Percentiles rank a stretch among this genome's conserved stretches.
Evolutionary conservation across 2,797 vertebrate species (phyloP).

Genomic region (Anolis apletophallus): DNA sequence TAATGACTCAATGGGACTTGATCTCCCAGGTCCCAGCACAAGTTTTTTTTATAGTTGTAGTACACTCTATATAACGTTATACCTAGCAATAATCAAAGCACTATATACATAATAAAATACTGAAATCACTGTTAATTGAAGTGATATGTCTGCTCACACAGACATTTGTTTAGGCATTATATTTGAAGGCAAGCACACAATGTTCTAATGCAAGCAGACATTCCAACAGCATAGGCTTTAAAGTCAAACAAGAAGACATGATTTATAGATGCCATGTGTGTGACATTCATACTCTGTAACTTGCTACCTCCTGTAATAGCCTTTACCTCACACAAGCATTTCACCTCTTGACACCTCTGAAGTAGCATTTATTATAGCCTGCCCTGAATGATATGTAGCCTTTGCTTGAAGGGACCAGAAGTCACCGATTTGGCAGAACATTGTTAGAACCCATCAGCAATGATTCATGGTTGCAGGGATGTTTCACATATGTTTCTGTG

Average conservation of each 20-base stretch:
- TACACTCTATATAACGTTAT: too few species aligned
- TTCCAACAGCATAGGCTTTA: background rate
- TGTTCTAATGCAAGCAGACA: background rate
- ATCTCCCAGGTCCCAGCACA: too few species aligned
- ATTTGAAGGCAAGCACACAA: background rate
- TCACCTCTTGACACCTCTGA: background rate
- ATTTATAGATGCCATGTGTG: background rate
- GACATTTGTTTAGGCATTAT: background rate
- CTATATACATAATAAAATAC: background rate
- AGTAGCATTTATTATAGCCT: conserved; percentile 13
- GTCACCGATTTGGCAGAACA: background rate
- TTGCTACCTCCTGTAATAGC: background rate
- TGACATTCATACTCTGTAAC: background rate
- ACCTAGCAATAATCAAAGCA: background rate
- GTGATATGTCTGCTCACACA: background rate
- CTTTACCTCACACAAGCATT: background rate
- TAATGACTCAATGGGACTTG: too few species aligned
- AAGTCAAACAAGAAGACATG: background rate
- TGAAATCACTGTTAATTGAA: background rate
- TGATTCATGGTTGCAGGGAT: background rate
- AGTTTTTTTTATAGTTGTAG: too few species aligned
- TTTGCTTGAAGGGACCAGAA: conserved; percentile 23
- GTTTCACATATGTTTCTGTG: background rate
- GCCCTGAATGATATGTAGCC: background rate
- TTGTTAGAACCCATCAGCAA: background rate